These are phyloP conservation scores for Polymixis lichenea DNA, from an alignment of 2,888 invertebrate species.

Conservation along the genomic window DNA sequence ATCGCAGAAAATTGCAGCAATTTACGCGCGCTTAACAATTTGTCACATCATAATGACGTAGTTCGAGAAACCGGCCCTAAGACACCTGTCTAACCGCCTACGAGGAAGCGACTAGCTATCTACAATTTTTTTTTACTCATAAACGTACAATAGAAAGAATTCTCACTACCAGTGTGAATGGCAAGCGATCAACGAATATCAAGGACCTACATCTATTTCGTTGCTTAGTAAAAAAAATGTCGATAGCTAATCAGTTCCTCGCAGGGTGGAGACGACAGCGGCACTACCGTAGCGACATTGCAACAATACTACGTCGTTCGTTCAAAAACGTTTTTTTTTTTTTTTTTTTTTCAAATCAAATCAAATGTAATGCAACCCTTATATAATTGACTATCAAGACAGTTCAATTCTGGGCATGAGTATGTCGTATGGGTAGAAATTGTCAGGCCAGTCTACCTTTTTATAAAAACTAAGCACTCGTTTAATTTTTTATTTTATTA, in stretches of 20 bases:
- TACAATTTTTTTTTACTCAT: neutral
- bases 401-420: neutral
- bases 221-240: neutral
- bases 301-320: neutral
- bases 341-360: neutral
- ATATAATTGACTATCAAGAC: neutral
- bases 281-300: too few relatives aligned
- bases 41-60: neutral
- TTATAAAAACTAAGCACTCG: slow-evolving; percentile 30
- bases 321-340: neutral
- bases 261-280: too few relatives aligned
- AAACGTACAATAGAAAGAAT: neutral
- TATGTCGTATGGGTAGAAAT: slow-evolving; percentile 25
- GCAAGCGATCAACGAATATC: neutral
- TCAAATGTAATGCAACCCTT: neutral
- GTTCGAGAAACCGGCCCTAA: neutral
- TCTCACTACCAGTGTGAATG: too few relatives aligned
- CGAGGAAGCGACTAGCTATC: neutral
- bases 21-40: neutral
- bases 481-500: slow-evolving; percentile 2
- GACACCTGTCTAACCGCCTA: neutral
- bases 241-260: neutral
- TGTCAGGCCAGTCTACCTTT: slow-evolving; percentile 33
- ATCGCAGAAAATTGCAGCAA: neutral
- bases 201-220: neutral